Evolutionary conservation across 2,113 vertebrate species (phyloP).

Genomic region (Coreoperca whiteheadi): DNA sequence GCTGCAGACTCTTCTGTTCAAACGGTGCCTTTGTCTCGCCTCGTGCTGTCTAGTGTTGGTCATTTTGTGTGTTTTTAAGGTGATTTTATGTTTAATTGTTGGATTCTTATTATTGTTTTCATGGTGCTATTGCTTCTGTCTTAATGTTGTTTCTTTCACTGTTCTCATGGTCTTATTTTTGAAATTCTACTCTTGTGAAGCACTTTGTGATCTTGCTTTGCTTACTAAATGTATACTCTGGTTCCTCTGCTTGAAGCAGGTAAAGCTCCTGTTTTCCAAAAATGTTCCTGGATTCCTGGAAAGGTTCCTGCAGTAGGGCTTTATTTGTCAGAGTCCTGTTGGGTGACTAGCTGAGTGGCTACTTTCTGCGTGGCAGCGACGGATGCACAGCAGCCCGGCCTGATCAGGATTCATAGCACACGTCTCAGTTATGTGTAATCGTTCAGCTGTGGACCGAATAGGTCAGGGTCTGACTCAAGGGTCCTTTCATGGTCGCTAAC

Average conservation of each 20-base stretch:
- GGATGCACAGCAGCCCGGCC: slow-evolving; percentile 13
- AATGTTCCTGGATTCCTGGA: not conserved
- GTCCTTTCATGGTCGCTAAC: slow-evolving; percentile 72
- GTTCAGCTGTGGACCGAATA: slow-evolving; percentile 52
- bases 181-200: too few relatives aligned
- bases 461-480: slow-evolving; percentile 70
- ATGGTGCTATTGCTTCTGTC: too few relatives aligned
- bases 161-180: too few relatives aligned
- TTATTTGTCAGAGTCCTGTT: not conserved
- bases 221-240: not conserved
- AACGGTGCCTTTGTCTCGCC: too few relatives aligned
- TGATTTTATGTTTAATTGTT: too few relatives aligned
- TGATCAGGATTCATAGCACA: slow-evolving; percentile 71
- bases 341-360: not conserved
- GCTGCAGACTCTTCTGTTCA: too few relatives aligned
- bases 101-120: too few relatives aligned
- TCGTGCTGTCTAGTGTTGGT: too few relatives aligned
- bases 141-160: too few relatives aligned
- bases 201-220: too few relatives aligned
- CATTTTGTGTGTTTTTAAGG: too few relatives aligned
- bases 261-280: not conserved
- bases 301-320: not conserved
- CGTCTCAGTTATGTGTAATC: slow-evolving; percentile 44
- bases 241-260: not conserved
- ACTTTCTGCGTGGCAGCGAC: slow-evolving; percentile 13